These are phyloP conservation scores for Chaetodon trifascialis DNA, from an alignment of 2,113 vertebrate genomes.

Conservation along the genomic window DNA sequence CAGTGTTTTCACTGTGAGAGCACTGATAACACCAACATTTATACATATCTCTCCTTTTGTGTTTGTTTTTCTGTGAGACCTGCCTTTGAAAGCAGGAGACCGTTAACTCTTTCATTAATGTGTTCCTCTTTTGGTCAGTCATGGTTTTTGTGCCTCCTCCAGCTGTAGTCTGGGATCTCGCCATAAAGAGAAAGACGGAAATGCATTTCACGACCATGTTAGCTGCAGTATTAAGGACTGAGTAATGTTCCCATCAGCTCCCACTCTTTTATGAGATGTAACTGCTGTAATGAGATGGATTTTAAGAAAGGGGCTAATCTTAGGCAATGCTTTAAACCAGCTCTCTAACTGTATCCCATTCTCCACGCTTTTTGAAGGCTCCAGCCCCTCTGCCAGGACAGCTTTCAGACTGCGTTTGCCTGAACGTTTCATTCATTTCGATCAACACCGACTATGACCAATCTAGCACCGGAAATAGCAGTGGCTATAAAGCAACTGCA, in stretches of 20 bases:
- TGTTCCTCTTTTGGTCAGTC: slow-evolving; percentile 1
- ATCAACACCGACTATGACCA: slow-evolving; percentile 38
- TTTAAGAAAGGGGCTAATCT: slow-evolving; percentile 67
- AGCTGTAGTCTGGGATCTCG: neutral
- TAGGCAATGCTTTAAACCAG: slow-evolving; percentile 57
- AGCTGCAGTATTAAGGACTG: slow-evolving; percentile 16
- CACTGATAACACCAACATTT: neutral
- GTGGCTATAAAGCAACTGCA: slow-evolving; percentile 20
- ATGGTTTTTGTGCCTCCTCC: neutral
- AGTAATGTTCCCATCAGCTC: slow-evolving; percentile 47
- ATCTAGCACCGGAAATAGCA: slow-evolving; percentile 31
- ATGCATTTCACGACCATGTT: neutral
- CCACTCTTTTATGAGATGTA: slow-evolving; percentile 48
- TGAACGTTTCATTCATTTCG: slow-evolving; percentile 59
- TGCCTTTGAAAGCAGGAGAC: neutral
- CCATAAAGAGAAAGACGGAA: slow-evolving; percentile 11
- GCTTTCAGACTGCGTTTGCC: slow-evolving; percentile 32
- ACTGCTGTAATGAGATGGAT: slow-evolving; percentile 69
- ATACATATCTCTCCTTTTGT: neutral
- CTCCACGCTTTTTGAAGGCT: slow-evolving; percentile 58
- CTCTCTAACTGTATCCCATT: slow-evolving; percentile 57
- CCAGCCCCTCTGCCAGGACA: slow-evolving; percentile 45
- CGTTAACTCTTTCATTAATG: slow-evolving; percentile 1
- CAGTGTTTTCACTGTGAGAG: slow-evolving; percentile 17
- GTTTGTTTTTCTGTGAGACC: slow-evolving; percentile 13